Percentiles rank a stretch among this genome's conserved stretches.
phyloP scores from a whole-genome alignment of 2,797 vertebrate species.

The Catharus ustulatus region DNA sequence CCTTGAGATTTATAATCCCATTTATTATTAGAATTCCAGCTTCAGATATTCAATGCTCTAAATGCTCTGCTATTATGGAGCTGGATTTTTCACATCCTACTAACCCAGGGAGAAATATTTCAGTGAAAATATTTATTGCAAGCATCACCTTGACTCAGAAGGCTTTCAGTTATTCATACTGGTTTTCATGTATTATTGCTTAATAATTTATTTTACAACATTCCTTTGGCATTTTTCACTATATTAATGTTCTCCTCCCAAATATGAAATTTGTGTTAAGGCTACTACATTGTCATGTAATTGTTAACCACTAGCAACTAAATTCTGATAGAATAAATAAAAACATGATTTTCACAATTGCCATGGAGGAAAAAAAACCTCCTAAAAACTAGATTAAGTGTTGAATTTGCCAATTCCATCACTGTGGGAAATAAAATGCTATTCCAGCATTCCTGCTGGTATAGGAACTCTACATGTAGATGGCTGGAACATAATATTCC shows the following conservation, averaged over 20 bases:
- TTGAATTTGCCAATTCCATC: background rate
- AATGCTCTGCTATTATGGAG: background rate
- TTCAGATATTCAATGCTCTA: background rate
- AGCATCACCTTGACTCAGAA: background rate
- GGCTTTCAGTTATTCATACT: background rate
- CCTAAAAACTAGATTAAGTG: background rate
- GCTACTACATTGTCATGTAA: background rate
- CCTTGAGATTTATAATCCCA: background rate
- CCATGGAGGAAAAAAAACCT: background rate
- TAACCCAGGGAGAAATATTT: background rate
- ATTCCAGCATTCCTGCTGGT: background rate
- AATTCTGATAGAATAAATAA: background rate
- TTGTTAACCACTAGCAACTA: background rate
- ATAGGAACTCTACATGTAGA: background rate
- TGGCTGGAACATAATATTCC: background rate
- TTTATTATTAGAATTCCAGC: background rate
- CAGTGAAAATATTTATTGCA: background rate
- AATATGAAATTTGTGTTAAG: background rate
- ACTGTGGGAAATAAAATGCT: background rate
- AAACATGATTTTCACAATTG: background rate
- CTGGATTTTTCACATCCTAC: background rate
- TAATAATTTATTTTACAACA: background rate
- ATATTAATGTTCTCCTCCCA: background rate
- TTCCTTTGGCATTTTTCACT: background rate
- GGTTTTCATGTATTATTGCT: background rate